phyloP scores from a whole-genome alignment of 1,140 invertebrate genomes.

The Whitmania pigra region DNA sequence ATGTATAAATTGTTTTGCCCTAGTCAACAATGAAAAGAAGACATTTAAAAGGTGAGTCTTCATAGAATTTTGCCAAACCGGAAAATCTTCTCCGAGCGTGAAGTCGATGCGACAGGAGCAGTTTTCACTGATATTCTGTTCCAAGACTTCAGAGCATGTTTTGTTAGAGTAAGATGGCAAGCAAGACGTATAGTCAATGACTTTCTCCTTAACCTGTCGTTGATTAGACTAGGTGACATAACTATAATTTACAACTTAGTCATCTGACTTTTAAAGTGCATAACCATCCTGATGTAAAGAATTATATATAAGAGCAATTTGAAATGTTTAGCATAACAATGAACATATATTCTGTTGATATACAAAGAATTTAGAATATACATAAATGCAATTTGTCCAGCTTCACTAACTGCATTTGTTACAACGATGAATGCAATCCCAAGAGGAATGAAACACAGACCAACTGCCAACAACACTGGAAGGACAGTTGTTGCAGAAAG shows the following conservation, averaged over 20 bases:
- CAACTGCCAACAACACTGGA: constrained; percentile 91
- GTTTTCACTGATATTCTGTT: neutral
- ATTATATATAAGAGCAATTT: too few relatives aligned
- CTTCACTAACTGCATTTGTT: constrained; percentile 62
- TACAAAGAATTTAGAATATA: too few relatives aligned
- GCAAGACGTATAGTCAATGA: neutral
- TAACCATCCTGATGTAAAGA: too few relatives aligned
- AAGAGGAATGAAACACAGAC: constrained; percentile 88
- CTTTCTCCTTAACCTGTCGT: neutral
- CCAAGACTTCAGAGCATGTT: neutral
- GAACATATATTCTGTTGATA: too few relatives aligned
- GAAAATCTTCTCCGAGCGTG: neutral
- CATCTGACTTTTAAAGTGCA: too few relatives aligned
- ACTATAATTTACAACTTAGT: too few relatives aligned
- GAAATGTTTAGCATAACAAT: too few relatives aligned
- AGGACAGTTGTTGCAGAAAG: constrained; percentile 92
- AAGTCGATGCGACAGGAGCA: neutral
- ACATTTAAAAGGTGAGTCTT: too few relatives aligned
- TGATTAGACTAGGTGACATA: too few relatives aligned
- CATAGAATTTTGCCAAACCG: neutral
- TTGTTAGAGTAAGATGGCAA: neutral
- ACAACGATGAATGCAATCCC: constrained; percentile 81
- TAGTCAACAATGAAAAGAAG: too few relatives aligned
- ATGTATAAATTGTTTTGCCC: too few relatives aligned
- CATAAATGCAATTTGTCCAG: neutral